phyloP scores from a whole-genome alignment of 2,113 vertebrate species.

The Orycteropus afer region DNA sequence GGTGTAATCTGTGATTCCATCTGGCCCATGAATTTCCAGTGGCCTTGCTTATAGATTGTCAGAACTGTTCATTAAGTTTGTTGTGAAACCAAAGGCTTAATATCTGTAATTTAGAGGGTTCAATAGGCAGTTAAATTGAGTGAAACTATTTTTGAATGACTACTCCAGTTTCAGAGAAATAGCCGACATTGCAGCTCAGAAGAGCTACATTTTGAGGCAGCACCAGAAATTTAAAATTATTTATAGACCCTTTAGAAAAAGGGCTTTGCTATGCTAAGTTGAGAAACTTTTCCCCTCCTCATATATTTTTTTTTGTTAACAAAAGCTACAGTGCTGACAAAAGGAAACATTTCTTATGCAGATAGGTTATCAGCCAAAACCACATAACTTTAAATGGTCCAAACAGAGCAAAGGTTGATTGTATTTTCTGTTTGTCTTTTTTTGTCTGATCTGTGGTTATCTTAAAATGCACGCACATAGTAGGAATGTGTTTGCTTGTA shows the following conservation, averaged over 20 bases:
- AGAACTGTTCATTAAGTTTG: constrained; percentile 87
- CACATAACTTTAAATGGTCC: constrained; percentile 61
- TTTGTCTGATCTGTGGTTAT: constrained; percentile 26
- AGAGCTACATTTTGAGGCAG: constrained; percentile 75
- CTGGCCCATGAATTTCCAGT: constrained; percentile 84
- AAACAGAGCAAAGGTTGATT: constrained; percentile 23
- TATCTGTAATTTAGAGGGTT: constrained; percentile 87
- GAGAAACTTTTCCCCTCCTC: constrained; percentile 63
- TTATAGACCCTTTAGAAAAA: constrained; percentile 78
- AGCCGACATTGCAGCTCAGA: constrained; percentile 79
- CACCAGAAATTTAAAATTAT: constrained; percentile 77
- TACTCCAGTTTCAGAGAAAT: constrained; percentile 78
- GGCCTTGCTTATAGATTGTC: constrained; percentile 82
- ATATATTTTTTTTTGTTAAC: constrained; percentile 14
- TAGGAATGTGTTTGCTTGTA: constrained; percentile 7
- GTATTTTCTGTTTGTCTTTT: constrained; percentile 33
- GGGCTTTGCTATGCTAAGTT: constrained; percentile 61
- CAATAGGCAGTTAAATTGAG: constrained; percentile 87
- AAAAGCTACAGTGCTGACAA: constrained; percentile 63
- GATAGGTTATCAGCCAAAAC: constrained; percentile 73
- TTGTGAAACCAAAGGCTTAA: constrained; percentile 88
- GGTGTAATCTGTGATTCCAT: constrained; percentile 86
- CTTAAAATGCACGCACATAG: background rate
- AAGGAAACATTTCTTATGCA: constrained; percentile 64
- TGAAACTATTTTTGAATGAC: constrained; percentile 86